Evolutionary conservation across 2,888 invertebrate species (phyloP), one percentile per base, ranked within the genome.

Genomic region (Microplitis manilae): DNA sequence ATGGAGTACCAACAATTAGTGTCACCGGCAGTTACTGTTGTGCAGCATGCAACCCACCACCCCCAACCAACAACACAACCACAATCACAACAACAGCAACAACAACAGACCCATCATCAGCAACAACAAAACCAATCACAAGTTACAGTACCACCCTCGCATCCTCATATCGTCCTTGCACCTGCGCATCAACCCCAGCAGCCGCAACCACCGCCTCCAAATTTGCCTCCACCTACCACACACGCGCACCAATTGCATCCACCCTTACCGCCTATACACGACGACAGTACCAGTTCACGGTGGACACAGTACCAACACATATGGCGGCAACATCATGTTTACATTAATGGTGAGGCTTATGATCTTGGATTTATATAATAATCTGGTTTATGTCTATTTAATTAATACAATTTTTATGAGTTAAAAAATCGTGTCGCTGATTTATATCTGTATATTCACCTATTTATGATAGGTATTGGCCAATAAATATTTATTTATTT

Each of bases 261-360:
- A 84, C 93, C 93, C 86, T 92, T 93, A 89, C 92, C 91, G 82
- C 92, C 93, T 84, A 91, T 92, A 77, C 92, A 92, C 87, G 93
- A 92, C 85, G 93, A 92, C 88, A 93, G 91, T 90, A 93, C 92
- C 87, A 90, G 85, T 84, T 90, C 90, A 17, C 82, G 93, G 79
- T 95, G 94, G 94, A 93, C 93, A 84, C 95, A 95, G 91, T 95
- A 95, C 90, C 93, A 93, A 85, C 95, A 95, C 90, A 92, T 95
- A 83, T 95, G 95, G 95, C 92, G 95, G 85, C 95, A 95, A 90
- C 95, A 91, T 81, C 91, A 95, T 90, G 94, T 94, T 89, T 94
- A 94, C 90, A 94, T 94, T 91, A 94, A 94, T 91, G 94, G 94
- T 94, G 94, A 92, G 93, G 91, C 17, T 65, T 13, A n/a, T 38